Base-by-base conservation (phyloP, 1,140 invertebrate genomes). In the Platyscapa corneri region DNA sequence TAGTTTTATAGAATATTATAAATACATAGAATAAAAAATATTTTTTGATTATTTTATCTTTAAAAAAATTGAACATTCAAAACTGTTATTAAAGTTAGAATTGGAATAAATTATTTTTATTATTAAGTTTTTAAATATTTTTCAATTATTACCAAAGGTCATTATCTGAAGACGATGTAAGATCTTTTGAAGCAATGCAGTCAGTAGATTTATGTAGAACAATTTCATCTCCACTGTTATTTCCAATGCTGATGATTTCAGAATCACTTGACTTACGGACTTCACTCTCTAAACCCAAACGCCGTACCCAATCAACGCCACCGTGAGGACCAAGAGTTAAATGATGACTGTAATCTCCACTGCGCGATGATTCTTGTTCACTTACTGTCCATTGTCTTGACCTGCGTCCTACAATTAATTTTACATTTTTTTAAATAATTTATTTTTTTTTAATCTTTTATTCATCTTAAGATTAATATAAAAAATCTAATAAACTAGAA, bases 181-280 rank as follows among this genome's bases (percentile, higher is more conserved):
- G 90, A 86, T 95, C 95, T 89, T 95, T 95, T 1, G 94, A 91
- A 60, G 94, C 94, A 88, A 96, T 95, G 88, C 95, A 96, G 90
- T 96, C 95, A 77, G 95, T 96, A 84, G 95, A 96, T 86, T 94
- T 93, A 90, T 95, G 95, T 39, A 95, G 91, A 64, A 94, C 92
- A 23, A 93, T 87, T 83, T 94, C 94, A 53, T 94, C 94, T 49
- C 89, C 91, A 84, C 90, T 92, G 91, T 92, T 89, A 92, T 94
- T 91, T 92, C 94, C 89, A 10, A 89, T 87, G 16, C 90, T 90
- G 27, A 90, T 92, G 86, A 94, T 94, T 86, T 94, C 93, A 16
- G 93, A 94, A 87, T 94, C 93, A 87, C 93, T 94, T 3, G 92
- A 91, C 87, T 94, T 94, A 42, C 93, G 80, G 3, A 89, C 91